These are phyloP conservation scores for Amiota mariae DNA, from an alignment of 2,888 invertebrate genomes.

Conservation along the genomic window DNA sequence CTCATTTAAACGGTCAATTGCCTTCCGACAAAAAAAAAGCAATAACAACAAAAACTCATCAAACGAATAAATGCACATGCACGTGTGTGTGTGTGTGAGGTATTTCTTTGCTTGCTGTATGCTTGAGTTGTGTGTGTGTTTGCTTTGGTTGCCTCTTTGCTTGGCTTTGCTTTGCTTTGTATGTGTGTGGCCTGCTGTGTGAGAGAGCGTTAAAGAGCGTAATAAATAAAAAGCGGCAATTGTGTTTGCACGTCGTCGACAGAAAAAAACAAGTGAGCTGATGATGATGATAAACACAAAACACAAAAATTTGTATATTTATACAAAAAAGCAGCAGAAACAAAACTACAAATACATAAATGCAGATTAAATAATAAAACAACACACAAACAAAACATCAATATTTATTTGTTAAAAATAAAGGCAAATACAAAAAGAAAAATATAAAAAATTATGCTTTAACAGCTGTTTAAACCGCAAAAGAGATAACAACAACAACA, in stretches of 20 bases:
- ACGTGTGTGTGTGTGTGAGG: not conserved
- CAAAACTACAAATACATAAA: not conserved
- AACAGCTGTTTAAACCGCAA: constrained; percentile 36
- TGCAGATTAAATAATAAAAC: constrained; percentile 2
- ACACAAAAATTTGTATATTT: not conserved
- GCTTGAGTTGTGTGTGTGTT: too few relatives aligned
- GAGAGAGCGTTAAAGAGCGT: not conserved
- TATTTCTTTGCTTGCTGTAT: too few relatives aligned
- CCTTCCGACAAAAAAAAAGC: constrained; percentile 49
- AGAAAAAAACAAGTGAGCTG: not conserved
- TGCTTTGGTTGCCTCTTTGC: too few relatives aligned
- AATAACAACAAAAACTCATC: constrained; percentile 24
- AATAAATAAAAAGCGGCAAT: too few relatives aligned
- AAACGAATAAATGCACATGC: constrained; percentile 13
- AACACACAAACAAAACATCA: not conserved
- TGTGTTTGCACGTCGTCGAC: too few relatives aligned
- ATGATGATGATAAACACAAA: not conserved
- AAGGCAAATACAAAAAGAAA: constrained; percentile 41
- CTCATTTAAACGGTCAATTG: constrained; percentile 67
- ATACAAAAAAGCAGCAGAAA: not conserved
- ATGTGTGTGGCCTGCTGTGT: not conserved
- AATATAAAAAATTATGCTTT: constrained; percentile 33
- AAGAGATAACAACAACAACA: constrained; percentile 42
- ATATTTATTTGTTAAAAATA: constrained; percentile 33
- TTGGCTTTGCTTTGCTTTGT: too few relatives aligned